Base-by-base conservation (phyloP, 1,140 invertebrate species). In the Zaprionus lachaisei region DNA sequence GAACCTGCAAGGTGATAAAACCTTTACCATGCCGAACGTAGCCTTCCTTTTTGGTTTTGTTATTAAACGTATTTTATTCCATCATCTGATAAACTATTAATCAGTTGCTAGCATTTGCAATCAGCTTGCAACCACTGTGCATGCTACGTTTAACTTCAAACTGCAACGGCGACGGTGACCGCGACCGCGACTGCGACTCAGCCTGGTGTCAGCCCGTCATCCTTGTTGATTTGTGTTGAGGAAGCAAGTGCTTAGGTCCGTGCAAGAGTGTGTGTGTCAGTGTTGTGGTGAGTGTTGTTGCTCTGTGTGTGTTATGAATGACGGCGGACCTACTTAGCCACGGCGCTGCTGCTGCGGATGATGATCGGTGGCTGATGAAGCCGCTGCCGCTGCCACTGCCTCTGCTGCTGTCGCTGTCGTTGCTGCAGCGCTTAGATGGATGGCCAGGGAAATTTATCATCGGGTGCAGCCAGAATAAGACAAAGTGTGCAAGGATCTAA, bases 401-500 rank as follows among this genome's bases (percentile, higher is more conserved):
- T 38, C 14, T 38, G 37, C 37, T 38, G 37, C 37, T 38, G 4
- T 38, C 37, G 37, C 37, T 38, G 37, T 38, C 37, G 37, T 2
- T 44, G 41, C 41, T 47, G 41, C 41, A 47, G 51, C 56, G 69
- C 77, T 68, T 67, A 80, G 83, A 87, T 84, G 84, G 84, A 87
- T 87, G 81, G 71, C 44, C 47, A 64, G 22, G 61, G 62, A 89
- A 82, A 87, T 87, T 89, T 87, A 87, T 87, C 80, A 89, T 83
- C 77, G 24, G 26, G 73, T 55, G 60, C 44, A 41, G 73, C 73
- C 73, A 74, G 60, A 81, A 70, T 54, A 89, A 87, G 84, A 89
- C 81, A 87, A 89, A 87, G 83, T 87, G 87, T 72, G 84, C 85
- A 84, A 89, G 85, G 85, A 89, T 90, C 81, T 79, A 64, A 79